Percentiles rank a stretch among this genome's conserved stretches.
phyloP scores from a whole-genome alignment of 2,113 vertebrate genomes.

The Willisornis vidua region DNA sequence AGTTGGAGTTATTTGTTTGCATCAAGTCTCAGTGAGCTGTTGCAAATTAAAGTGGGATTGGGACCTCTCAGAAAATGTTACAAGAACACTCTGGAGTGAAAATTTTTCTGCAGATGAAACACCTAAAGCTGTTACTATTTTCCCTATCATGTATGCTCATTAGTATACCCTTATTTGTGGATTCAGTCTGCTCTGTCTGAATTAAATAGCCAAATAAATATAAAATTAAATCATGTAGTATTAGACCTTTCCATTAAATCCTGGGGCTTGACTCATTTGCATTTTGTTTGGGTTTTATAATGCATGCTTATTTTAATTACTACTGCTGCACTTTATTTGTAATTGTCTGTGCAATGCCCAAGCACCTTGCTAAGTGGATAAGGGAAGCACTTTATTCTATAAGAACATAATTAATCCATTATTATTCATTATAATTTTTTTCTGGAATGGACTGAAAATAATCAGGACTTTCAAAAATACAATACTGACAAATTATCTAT shows the following conservation, averaged over 20 bases:
- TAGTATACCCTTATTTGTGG: not conserved
- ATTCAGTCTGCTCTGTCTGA: not conserved
- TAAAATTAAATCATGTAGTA: not conserved
- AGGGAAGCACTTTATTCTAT: slow-evolving; percentile 41
- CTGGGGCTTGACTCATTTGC: slow-evolving; percentile 9
- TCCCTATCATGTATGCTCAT: not conserved
- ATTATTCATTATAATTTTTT: slow-evolving; percentile 17
- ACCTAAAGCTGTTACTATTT: not conserved
- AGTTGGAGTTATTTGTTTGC: not conserved
- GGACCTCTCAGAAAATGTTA: slow-evolving; percentile 1
- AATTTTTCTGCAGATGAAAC: not conserved
- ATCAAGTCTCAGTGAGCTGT: not conserved
- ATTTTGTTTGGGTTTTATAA: slow-evolving; percentile 38
- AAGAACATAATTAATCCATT: slow-evolving; percentile 54
- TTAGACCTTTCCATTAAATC: slow-evolving; percentile 47
- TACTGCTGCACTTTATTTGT: slow-evolving; percentile 48
- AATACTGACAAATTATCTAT: slow-evolving; percentile 9
- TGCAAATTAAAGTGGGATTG: slow-evolving; percentile 31
- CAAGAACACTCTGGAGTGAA: not conserved
- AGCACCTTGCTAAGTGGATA: slow-evolving; percentile 65
- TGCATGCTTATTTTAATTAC: slow-evolving; percentile 59
- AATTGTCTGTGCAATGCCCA: slow-evolving; percentile 50
- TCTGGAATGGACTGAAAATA: slow-evolving; percentile 23
- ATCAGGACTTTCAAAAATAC: slow-evolving; percentile 34
- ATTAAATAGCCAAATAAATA: slow-evolving; percentile 18